These are phyloP conservation scores for Pectinophora gossypiella DNA, from an alignment of 1,140 invertebrate species.

Conservation along the genomic window DNA sequence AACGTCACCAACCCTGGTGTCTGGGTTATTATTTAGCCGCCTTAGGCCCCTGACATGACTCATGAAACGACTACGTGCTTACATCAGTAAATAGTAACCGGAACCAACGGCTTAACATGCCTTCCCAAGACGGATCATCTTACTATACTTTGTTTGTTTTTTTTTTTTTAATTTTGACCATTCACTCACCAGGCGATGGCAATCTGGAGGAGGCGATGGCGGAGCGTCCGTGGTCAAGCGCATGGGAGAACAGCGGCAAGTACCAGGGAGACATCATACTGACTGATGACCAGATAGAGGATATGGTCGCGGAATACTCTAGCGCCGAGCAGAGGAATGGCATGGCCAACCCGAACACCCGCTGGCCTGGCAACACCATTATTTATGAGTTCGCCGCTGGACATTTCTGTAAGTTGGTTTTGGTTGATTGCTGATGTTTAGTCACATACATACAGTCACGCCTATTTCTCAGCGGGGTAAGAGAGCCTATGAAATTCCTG, in stretches of 20 bases:
- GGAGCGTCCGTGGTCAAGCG: slow-evolving; percentile 23
- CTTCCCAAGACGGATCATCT: too few species aligned
- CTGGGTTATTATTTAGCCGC: too few species aligned
- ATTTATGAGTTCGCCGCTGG: slow-evolving; percentile 44
- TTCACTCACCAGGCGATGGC: too few species aligned
- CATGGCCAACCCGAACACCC: slow-evolving; percentile 33
- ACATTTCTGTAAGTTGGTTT: slow-evolving; percentile 28
- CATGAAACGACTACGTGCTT: too few species aligned
- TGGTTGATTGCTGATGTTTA: neutral
- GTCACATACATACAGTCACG: neutral
- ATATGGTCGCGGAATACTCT: slow-evolving; percentile 28
- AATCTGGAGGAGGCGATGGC: slow-evolving; percentile 24
- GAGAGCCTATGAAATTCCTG: neutral
- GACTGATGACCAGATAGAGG: slow-evolving; percentile 38
- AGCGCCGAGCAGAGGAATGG: slow-evolving; percentile 25
- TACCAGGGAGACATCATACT: slow-evolving; percentile 72
- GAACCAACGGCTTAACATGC: too few species aligned
- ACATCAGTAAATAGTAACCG: too few species aligned
- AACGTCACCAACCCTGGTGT: too few species aligned
- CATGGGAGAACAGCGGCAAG: slow-evolving; percentile 60
- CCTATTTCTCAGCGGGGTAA: too few species aligned
- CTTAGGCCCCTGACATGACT: too few species aligned
- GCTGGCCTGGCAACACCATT: slow-evolving; percentile 37
- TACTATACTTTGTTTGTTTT: too few species aligned
- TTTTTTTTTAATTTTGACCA: too few species aligned